These are phyloP conservation scores for Incurvaria masculella DNA, from an alignment of 2,888 invertebrate species.

Conservation along the genomic window DNA sequence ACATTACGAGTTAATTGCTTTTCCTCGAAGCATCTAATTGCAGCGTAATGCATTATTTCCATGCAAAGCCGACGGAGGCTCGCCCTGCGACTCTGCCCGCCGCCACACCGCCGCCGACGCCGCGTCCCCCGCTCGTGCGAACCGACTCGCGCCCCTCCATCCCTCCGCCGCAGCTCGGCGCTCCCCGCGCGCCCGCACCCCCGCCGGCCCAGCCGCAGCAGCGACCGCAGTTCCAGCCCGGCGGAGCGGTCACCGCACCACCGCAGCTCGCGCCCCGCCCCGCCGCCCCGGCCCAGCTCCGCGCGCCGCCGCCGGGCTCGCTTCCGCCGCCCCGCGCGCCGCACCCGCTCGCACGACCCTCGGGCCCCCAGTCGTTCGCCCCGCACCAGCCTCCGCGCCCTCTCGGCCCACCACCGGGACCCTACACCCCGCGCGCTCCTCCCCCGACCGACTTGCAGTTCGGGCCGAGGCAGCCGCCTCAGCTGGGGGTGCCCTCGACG, in stretches of 20 bases:
- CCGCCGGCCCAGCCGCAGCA: conserved; percentile 22
- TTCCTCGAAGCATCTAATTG: background rate
- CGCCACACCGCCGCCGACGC: conserved; percentile 27
- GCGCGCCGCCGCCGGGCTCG: conserved; percentile 30
- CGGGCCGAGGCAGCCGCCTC: conserved; percentile 45
- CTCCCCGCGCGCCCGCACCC: conserved; percentile 20
- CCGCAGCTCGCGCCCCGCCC: conserved; percentile 36
- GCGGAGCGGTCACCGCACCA: conserved; percentile 37
- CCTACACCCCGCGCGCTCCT: conserved; percentile 36
- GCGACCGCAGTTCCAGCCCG: conserved; percentile 45
- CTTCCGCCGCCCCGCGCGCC: conserved; percentile 24
- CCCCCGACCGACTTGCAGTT: conserved; percentile 48
- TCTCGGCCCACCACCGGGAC: conserved; percentile 14
- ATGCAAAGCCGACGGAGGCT: conserved; percentile 34
- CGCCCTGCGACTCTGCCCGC: conserved; percentile 31
- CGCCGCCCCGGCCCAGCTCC: conserved; percentile 26
- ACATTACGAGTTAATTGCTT: too few species aligned
- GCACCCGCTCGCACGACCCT: conserved; percentile 31
- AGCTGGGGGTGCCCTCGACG: conserved; percentile 29
- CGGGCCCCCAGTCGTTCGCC: conserved; percentile 37
- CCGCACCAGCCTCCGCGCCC: conserved; percentile 32
- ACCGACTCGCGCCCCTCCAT: conserved; percentile 41
- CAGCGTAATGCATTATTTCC: conserved; percentile 14
- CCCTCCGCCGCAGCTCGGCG: conserved; percentile 25
- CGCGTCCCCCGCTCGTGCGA: conserved; percentile 36